Conservation (phyloP, 2,888 invertebrate species). For the Julus scanicus region DNA sequence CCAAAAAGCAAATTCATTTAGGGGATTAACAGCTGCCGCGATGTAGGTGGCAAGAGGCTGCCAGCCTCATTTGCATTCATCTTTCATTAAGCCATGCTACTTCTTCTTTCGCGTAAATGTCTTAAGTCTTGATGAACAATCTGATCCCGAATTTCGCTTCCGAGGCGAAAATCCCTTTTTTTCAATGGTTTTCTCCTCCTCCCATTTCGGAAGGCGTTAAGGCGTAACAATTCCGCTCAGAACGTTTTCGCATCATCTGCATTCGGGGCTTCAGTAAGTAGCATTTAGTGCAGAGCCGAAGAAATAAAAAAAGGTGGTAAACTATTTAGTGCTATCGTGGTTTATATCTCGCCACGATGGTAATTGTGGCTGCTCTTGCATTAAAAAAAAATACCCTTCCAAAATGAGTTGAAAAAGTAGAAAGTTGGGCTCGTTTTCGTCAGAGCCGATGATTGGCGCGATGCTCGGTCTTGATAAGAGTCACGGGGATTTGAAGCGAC, state of each 20-base stretch:
- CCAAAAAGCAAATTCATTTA: neutral
- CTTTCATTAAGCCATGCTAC: neutral
- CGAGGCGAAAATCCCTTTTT: neutral
- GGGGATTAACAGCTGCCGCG: conserved; percentile 21
- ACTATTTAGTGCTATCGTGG: neutral
- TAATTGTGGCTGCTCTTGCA: neutral
- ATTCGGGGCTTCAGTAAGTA: neutral
- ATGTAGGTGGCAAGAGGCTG: conserved; percentile 3
- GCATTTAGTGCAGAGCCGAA: neutral
- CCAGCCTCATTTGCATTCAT: neutral
- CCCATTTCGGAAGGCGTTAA: neutral
- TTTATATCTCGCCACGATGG: neutral
- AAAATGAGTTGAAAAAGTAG: neutral
- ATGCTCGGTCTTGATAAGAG: conserved; percentile 9
- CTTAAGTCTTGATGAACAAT: neutral
- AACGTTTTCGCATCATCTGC: neutral
- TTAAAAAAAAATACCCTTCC: neutral
- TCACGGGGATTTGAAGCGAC: neutral
- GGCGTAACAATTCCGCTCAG: neutral
- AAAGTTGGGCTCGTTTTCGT: neutral
- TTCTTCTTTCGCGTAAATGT: neutral
- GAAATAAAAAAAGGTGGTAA: neutral
- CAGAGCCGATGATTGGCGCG: neutral
- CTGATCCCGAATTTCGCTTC: neutral
- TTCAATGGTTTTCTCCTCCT: neutral